Base-by-base conservation (phyloP, 2,888 invertebrate genomes). In the Tiliacea aurago region DNA sequence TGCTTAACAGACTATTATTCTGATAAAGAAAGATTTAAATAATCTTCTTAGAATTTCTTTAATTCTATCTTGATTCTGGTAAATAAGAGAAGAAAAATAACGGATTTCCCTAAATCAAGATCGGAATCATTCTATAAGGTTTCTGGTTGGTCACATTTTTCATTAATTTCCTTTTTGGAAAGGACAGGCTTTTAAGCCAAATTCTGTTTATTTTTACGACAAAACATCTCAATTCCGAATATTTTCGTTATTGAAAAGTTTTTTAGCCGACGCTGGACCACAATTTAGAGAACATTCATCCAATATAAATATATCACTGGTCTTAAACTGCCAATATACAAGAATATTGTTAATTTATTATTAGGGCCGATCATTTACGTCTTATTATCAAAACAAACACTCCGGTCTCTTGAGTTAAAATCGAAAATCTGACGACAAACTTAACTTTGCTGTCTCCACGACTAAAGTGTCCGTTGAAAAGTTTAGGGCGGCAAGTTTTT, bases 321-420 rank as follows among this genome's bases (percentile, higher is more conserved):
- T 10, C 64, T 64, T 20, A 80, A 80, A 73, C 78, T 75, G 73
- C 79, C 83, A 72, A 84, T 82, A 81, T 80, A 81, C 73, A 80
- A 82, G 79, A 82, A 84, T 83, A 85, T 81, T 79, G 78, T 76
- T 77, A 86, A 89, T 88, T 86, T 89, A 88, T 89, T 87, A 86
- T 87, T 87, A 88, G 87, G 83, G 83, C 84, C 70, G 81, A 85
- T 86, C 85, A 87, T 88, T 88, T 87, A 84, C 81, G 83, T 86
- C 85, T 87, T 89, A 88, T 89, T 87, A 85, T 81, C 86, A 90
- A 90, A 90, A 90, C 90, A 90, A 88, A 90, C 88, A 86, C 74
- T 76, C 77, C 71, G 73, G 75, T 68, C 73, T 78, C 28, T 67
- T 41, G 76, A 85, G 80, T 85, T 84, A 80, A 81, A 82, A 84